Evolutionary conservation across 2,797 vertebrate genomes (phyloP), one percentile per base, ranked within the genome.

Genomic region (Acanthopagrus latus): DNA sequence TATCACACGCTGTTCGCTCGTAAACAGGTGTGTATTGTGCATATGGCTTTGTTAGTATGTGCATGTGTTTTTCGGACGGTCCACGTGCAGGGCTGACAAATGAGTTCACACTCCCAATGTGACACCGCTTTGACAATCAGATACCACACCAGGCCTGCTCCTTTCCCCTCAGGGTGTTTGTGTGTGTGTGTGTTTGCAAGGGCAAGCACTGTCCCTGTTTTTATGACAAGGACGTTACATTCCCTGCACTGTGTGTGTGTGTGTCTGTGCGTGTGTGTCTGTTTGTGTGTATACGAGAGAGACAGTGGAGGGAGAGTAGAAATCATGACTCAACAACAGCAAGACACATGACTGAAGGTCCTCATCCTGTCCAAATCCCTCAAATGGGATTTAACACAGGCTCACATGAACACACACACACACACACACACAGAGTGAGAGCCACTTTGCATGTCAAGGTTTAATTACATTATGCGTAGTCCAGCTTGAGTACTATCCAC

Each of bases 191-290:
- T 80, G 68, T 68, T 60, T 46, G 64, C 23, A 73, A 52, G 74
- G 74, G 21, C 50, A 14, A 67, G 77, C 71, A 73, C 78, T 65
- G 76, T 71, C 85, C 77, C 78, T 71, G 75, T 57, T 89, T 73
- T 73, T 58, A 80, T 87, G 90, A 89, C 88, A 92, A 93, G 91
- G 91, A 85, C 90, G 60, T 78, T 86, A 88, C 89, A 87, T 85
- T 62, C 29, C 65, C 65, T 77, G 57, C 48, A 46, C 63, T 66
- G 25, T 76, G 29, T 66, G 27, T 52, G n/a, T 52, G 21, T 84
- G 54, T 47, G 77, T 14, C 33, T 14, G 38, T 67, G 20, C 77
- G 25, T 80, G 27, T 48, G 29, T 76, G 41, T 78, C 60, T 66
- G 58, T 46, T 74, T 13, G 9, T 70, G 38, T 78, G n/a, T 76